phyloP scores from a whole-genome alignment of 2,797 vertebrate genomes.

The Vespertilio murinus region DNA sequence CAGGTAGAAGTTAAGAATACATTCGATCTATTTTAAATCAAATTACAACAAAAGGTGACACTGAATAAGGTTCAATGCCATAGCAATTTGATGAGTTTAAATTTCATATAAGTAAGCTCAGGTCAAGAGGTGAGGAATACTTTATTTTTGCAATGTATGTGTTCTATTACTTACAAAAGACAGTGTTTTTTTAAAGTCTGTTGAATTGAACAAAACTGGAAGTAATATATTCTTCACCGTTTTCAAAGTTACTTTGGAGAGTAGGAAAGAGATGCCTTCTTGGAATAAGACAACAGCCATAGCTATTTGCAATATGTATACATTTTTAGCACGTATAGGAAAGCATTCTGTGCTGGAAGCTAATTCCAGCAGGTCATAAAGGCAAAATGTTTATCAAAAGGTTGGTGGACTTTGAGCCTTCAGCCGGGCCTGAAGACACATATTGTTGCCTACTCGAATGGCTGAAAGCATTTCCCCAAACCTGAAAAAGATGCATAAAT shows the following conservation, averaged over 20 bases:
- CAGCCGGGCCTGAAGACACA: no score
- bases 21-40: slow-evolving; percentile 67
- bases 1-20: slow-evolving; percentile 42
- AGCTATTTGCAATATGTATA: neutral
- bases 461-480: no score
- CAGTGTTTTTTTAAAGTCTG: neutral
- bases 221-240: slow-evolving; percentile 13
- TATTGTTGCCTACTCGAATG: no score
- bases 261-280: neutral
- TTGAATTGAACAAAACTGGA: neutral
- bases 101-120: neutral
- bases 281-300: neutral
- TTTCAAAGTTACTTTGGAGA: slow-evolving; percentile 36
- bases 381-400: no score
- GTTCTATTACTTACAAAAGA: slow-evolving; percentile 30
- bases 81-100: neutral
- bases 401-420: no score
- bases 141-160: neutral
- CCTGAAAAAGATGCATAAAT: no score
- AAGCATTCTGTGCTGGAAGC: neutral
- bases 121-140: neutral
- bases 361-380: no score
- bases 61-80: neutral
- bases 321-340: neutral
- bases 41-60: slow-evolving; percentile 61